Conservation (phyloP, 2,888 invertebrate species). For the Synergus laeviventris region DNA sequence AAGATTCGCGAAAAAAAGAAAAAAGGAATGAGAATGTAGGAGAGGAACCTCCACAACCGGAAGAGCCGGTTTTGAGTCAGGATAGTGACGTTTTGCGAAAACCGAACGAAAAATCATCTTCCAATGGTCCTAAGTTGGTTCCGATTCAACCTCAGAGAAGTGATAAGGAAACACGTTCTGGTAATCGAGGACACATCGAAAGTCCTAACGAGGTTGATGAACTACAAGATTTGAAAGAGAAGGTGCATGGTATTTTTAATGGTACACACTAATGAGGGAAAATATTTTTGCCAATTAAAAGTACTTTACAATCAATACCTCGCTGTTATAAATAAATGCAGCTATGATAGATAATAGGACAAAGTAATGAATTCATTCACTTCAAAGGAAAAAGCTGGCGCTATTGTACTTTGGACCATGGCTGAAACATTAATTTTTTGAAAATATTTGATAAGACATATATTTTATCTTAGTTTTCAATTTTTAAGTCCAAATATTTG, state of each 20-base stretch:
- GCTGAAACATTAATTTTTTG: too few relatives aligned
- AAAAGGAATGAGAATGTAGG: conserved; percentile 47
- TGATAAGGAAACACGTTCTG: conserved; percentile 45
- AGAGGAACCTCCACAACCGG: conserved; percentile 51
- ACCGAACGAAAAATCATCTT: conserved; percentile 48
- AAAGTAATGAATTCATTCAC: conserved; percentile 50
- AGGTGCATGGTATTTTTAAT: conserved; percentile 52
- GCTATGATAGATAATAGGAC: conserved; percentile 6
- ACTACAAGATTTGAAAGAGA: conserved; percentile 53
- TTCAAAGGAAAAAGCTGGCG: neutral
- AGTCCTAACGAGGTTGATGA: conserved; percentile 50
- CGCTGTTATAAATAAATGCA: conserved; percentile 26
- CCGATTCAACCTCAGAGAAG: conserved; percentile 51
- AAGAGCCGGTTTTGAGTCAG: conserved; percentile 53
- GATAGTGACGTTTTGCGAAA: conserved; percentile 43
- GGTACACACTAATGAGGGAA: conserved; percentile 22
- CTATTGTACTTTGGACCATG: too few relatives aligned
- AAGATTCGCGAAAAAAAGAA: conserved; percentile 36
- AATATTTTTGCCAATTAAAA: conserved; percentile 30
- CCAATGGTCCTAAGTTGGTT: conserved; percentile 47
- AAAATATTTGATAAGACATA: too few relatives aligned
- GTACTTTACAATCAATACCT: conserved; percentile 31
- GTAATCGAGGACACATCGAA: conserved; percentile 29
- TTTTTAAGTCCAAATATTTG: too few relatives aligned
- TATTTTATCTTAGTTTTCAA: too few relatives aligned